Base-by-base conservation (phyloP, 1,140 invertebrate species). In the Battus philenor region DNA sequence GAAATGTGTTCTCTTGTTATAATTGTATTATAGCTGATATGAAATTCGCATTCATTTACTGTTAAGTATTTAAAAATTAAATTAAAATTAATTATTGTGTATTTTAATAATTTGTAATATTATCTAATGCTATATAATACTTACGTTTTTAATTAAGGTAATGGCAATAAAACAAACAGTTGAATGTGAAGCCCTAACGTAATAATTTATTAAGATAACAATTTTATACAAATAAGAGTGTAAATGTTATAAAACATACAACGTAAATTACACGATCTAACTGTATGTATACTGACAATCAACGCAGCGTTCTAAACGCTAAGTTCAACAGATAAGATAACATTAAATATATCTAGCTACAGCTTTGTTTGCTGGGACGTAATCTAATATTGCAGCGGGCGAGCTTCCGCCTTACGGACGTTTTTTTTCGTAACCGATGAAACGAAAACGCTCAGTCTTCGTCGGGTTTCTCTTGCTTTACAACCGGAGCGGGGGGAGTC, bases 301-400 rank as follows among this genome's bases (percentile, higher is more conserved):
- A 52, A 60, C 54, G 68, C 34, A 59, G 79, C 81, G 79, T 85
- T 85, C 74, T 78, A 72, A 85, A 85, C 81, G 81, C 79, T 55
- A 66, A 69, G 41, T 56, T 71, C 62, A 85, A 81, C 73, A 65
- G 57, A 60, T 47, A 29, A 63, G 59, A 63, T 73, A 76, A 72
- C 53, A 44, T 72, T 63, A 54, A 79, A 71, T 56, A 55, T 69
- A 75, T 64, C 59, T 77, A 69, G 50, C 54, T 71, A 72, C 41
- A 62, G 55, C 62, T 62, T 67, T 72, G 44, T 59, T 66, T 63
- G 58, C 57, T 60, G 65, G 81, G 79, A 85, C 77, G 81, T 83
- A 73, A 78, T 78, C 77, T 81, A 85, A 64, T 85, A 85, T 85
- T 85, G 81, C 81, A 78, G 70, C 72, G 77, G 74, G 68, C 47